Evolutionary conservation across 1,140 invertebrate species (phyloP).

Genomic region (Wasmannia auropunctata): DNA sequence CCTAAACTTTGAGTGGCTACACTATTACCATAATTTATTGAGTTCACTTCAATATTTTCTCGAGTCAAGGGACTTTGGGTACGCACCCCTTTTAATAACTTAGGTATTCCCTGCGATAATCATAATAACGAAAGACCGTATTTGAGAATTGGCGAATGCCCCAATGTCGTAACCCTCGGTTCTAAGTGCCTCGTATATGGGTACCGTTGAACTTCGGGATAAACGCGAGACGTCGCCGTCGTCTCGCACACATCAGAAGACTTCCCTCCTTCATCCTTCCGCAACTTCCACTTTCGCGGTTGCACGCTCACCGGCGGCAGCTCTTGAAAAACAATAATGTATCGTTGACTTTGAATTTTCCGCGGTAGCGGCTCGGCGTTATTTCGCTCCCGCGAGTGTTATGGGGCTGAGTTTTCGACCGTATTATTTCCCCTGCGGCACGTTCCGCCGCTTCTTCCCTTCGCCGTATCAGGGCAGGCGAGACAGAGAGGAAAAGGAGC

Average conservation of each 20-base stretch:
- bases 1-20: neutral
- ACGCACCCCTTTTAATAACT: neutral
- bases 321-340: conserved; percentile 78
- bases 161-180: neutral
- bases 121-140: neutral
- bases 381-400: conserved; percentile 67
- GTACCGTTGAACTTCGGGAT: conserved; percentile 12
- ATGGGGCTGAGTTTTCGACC: conserved; percentile 65
- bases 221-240: conserved; percentile 14
- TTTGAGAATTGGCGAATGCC: neutral
- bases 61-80: neutral
- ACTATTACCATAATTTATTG: neutral
- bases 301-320: conserved; percentile 49
- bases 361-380: conserved; percentile 70
- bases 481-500: conserved; percentile 41
- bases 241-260: conserved; percentile 32
- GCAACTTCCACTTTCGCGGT: conserved; percentile 43
- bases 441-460: conserved; percentile 48
- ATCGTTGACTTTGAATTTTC: conserved; percentile 78
- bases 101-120: conserved; percentile 25
- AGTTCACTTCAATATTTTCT: neutral
- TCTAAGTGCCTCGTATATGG: neutral
- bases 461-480: neutral
- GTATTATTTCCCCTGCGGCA: conserved; percentile 78
- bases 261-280: neutral